These are phyloP conservation scores for Agrotis ipsilon DNA, from an alignment of 2,888 invertebrate genomes.

Conservation along the genomic window DNA sequence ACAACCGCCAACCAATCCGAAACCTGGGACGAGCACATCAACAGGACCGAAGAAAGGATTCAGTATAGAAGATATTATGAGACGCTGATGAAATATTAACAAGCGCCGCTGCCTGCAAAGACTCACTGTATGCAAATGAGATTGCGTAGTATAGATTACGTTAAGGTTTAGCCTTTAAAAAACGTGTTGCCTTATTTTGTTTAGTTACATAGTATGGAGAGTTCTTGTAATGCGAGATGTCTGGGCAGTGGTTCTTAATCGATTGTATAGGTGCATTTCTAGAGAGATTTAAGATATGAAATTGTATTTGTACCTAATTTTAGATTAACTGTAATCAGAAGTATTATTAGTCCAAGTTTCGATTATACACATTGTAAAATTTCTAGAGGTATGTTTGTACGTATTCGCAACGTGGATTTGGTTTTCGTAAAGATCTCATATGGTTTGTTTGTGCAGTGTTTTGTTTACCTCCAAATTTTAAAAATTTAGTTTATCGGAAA, in stretches of 20 bases:
- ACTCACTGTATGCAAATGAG: slow-evolving; percentile 50
- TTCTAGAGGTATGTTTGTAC: slow-evolving; percentile 84
- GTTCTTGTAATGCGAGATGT: slow-evolving; percentile 48
- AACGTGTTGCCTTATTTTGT: slow-evolving; percentile 55
- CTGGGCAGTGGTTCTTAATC: slow-evolving; percentile 42
- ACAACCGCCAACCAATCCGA: slow-evolving; percentile 86
- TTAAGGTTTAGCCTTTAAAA: slow-evolving; percentile 47
- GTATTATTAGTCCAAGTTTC: slow-evolving; percentile 86
- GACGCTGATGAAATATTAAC: slow-evolving; percentile 91
- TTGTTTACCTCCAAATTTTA: slow-evolving; percentile 91
- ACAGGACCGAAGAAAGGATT: slow-evolving; percentile 95
- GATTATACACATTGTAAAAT: slow-evolving; percentile 76
- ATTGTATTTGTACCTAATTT: slow-evolving; percentile 64
- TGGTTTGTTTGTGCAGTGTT: slow-evolving; percentile 91
- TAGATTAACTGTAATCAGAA: slow-evolving; percentile 77
- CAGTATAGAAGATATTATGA: slow-evolving; percentile 97
- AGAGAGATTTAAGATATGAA: slow-evolving; percentile 58
- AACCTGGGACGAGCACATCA: slow-evolving; percentile 91
- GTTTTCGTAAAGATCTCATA: slow-evolving; percentile 91
- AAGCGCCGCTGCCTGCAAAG: slow-evolving; percentile 42
- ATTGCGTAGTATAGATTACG: slow-evolving; percentile 54
- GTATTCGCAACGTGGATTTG: slow-evolving; percentile 87
- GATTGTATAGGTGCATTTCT: slow-evolving; percentile 65
- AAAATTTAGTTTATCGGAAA: slow-evolving; percentile 73
- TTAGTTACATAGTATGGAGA: slow-evolving; percentile 43